Evolutionary conservation across 2,797 vertebrate genomes (phyloP).

Genomic region (Muscicapa striata): DNA sequence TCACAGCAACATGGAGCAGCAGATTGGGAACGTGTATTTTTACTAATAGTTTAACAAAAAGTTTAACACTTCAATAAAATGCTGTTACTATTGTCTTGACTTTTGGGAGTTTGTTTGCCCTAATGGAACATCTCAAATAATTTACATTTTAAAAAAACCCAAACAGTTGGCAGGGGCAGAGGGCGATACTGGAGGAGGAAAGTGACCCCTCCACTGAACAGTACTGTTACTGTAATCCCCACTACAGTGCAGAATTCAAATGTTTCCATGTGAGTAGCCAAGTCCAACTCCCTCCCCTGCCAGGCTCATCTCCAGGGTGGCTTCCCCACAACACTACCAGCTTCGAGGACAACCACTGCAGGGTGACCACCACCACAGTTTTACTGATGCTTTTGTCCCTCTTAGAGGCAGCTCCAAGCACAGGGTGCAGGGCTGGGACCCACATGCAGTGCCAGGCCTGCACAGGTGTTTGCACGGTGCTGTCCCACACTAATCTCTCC

Average conservation of each 20-base stretch:
- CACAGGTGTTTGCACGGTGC: accelerated
- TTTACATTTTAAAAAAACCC: accelerated
- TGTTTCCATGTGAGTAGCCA: accelerated
- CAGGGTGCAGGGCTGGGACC: not conserved
- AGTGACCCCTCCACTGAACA: not conserved
- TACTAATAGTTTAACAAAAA: not conserved
- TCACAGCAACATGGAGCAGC: not conserved
- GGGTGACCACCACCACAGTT: not conserved
- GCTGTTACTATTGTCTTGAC: not conserved
- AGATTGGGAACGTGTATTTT: not conserved
- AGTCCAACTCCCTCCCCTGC: not conserved
- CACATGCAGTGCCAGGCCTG: not conserved
- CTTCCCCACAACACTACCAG: not conserved
- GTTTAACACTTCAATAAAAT: not conserved
- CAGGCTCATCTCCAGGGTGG: not conserved
- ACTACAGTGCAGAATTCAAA: not conserved
- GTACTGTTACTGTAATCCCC: not conserved
- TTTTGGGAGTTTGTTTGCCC: not conserved
- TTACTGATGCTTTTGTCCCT: not conserved
- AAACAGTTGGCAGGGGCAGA: not conserved
- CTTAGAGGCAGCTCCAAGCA: not conserved
- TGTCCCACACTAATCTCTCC: accelerated
- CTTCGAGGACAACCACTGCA: not conserved
- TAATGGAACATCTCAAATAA: not conserved
- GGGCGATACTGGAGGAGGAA: not conserved